Conservation (phyloP, 2,113 vertebrate species). For the Malurus alboscapulatus region DNA sequence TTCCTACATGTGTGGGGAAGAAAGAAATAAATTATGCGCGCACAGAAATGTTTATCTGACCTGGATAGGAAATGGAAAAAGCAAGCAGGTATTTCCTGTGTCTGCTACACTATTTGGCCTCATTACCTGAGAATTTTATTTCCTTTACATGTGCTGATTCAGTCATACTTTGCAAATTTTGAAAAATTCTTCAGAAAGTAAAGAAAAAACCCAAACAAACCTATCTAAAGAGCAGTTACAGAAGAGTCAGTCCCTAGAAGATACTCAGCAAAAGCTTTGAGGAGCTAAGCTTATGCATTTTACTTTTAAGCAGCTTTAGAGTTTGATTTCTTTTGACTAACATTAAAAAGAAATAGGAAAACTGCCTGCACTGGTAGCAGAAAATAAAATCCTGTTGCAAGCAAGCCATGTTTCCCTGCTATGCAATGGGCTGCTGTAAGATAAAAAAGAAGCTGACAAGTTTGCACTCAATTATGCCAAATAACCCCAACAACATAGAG, state of each 20-base stretch:
- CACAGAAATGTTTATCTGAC: not conserved
- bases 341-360: slow-evolving; percentile 17
- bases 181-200: not conserved
- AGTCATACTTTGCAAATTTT: not conserved
- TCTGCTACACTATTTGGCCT: not conserved
- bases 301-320: slow-evolving; percentile 54
- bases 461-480: slow-evolving; percentile 73
- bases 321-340: slow-evolving; percentile 39
- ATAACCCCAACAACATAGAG: not conserved
- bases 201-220: not conserved
- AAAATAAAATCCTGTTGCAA: slow-evolving; percentile 47
- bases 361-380: slow-evolving; percentile 45
- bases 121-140: not conserved
- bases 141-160: slow-evolving; percentile 19
- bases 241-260: slow-evolving; percentile 17
- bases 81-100: not conserved
- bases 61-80: not conserved
- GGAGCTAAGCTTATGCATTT: slow-evolving; percentile 35
- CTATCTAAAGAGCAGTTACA: not conserved
- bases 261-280: slow-evolving; percentile 38
- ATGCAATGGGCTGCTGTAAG: slow-evolving; percentile 32
- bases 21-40: not conserved
- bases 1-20: not conserved
- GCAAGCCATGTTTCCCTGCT: slow-evolving; percentile 24
- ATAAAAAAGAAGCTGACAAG: slow-evolving; percentile 32